phyloP scores from a whole-genome alignment of 2,113 vertebrate genomes.

The Chaetura pelagica region DNA sequence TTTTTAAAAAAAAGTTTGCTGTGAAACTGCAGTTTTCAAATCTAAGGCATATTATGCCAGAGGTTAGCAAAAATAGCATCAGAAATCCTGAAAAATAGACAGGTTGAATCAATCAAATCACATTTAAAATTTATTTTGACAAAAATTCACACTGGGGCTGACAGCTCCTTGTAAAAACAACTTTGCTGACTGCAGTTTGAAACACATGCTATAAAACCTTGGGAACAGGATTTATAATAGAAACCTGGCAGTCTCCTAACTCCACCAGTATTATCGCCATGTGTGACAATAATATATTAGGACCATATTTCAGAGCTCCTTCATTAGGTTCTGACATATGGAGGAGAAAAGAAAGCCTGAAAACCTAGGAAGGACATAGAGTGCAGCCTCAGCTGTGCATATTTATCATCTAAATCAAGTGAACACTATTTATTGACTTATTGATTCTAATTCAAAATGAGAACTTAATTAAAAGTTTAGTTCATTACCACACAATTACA shows the following conservation, averaged over 20 bases:
- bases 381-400: slow-evolving; percentile 65
- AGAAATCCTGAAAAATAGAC: slow-evolving; percentile 57
- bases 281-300: slow-evolving; percentile 62
- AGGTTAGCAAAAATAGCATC: slow-evolving; percentile 59
- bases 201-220: slow-evolving; percentile 12
- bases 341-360: slow-evolving; percentile 47
- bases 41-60: slow-evolving; percentile 60
- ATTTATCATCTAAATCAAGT: slow-evolving; percentile 61
- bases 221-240: slow-evolving; percentile 29
- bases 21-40: slow-evolving; percentile 51
- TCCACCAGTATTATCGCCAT: neutral
- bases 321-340: slow-evolving; percentile 60
- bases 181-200: slow-evolving; percentile 52
- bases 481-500: slow-evolving; percentile 67
- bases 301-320: slow-evolving; percentile 43
- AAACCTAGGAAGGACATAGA: slow-evolving; percentile 7
- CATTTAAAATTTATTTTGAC: slow-evolving; percentile 70
- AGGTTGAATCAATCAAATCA: slow-evolving; percentile 71
- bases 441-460: slow-evolving; percentile 70
- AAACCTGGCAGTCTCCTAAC: neutral
- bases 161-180: slow-evolving; percentile 61
- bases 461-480: slow-evolving; percentile 72
- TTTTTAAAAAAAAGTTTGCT: slow-evolving; percentile 30
- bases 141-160: slow-evolving; percentile 51
- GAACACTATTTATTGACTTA: slow-evolving; percentile 72